Conservation (phyloP, 1,140 invertebrate species). For the Notospermus geniculatus region DNA sequence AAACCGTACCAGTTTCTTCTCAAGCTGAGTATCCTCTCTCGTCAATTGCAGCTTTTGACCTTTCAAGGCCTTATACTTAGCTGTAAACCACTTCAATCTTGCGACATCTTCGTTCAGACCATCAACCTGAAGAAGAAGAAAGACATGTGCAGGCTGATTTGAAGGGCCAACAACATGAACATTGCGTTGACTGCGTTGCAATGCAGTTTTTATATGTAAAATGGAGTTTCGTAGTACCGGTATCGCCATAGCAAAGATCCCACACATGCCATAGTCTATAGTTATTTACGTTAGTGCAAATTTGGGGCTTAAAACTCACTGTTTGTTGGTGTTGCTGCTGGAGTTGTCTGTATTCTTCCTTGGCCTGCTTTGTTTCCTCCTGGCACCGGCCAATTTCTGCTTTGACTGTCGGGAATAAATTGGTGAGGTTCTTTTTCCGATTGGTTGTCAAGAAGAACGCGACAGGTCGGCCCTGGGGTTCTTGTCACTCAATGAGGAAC, state of each 20-base stretch:
- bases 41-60: not conserved
- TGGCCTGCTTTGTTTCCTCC: not conserved
- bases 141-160: not conserved
- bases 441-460: not conserved
- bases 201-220: too few species aligned
- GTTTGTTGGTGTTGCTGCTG: too few species aligned
- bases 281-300: too few species aligned
- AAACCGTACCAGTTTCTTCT: not conserved
- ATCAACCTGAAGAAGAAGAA: constrained; percentile 6
- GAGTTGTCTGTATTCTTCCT: not conserved
- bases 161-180: too few species aligned
- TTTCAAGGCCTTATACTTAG: constrained; percentile 13
- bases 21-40: not conserved
- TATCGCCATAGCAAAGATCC: too few species aligned
- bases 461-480: too few species aligned
- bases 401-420: constrained; percentile 5
- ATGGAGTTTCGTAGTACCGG: too few species aligned
- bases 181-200: too few species aligned
- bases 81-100: constrained; percentile 10
- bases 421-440: too few species aligned
- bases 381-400: not conserved
- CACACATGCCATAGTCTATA: too few species aligned
- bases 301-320: too few species aligned
- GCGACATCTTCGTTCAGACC: constrained; percentile 18
- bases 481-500: too few species aligned